These are phyloP conservation scores for Crotalus helleri DNA, from an alignment of 2,113 vertebrate species.

Conservation along the genomic window DNA sequence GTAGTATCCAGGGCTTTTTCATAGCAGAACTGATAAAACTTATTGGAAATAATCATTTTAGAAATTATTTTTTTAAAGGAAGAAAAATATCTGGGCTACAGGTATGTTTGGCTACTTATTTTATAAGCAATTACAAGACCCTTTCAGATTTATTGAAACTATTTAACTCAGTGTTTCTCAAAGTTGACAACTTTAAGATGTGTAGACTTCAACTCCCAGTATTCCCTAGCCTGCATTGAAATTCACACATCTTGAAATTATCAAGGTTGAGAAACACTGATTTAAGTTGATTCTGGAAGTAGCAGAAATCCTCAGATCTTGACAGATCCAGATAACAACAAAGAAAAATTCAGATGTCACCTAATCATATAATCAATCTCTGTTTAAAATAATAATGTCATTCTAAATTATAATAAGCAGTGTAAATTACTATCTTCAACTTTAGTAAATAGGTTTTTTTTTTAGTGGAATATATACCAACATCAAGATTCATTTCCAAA, in stretches of 20 bases:
- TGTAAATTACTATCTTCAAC: not conserved
- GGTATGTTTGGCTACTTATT: not conserved
- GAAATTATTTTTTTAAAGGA: not conserved
- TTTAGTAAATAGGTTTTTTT: not conserved
- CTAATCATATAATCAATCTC: not conserved
- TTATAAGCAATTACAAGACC: not conserved
- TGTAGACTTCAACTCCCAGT: not conserved
- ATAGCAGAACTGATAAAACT: not conserved
- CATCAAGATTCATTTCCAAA: not conserved
- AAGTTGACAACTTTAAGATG: not conserved
- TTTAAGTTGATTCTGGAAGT: not conserved
- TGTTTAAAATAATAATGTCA: not conserved
- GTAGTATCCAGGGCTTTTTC: not conserved
- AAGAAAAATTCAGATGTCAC: not conserved
- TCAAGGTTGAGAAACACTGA: too few species aligned
- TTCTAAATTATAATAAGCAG: not conserved
- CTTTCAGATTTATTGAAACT: not conserved
- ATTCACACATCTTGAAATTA: too few species aligned
- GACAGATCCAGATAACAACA: not conserved
- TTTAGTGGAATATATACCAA: not conserved
- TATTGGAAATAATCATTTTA: not conserved
- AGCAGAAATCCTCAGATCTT: not conserved
- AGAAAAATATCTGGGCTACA: not conserved
- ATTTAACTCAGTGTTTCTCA: not conserved
- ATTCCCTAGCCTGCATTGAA: not conserved